Conservation (phyloP, 2,888 invertebrate species). For the Alloscopus bannaensis region DNA sequence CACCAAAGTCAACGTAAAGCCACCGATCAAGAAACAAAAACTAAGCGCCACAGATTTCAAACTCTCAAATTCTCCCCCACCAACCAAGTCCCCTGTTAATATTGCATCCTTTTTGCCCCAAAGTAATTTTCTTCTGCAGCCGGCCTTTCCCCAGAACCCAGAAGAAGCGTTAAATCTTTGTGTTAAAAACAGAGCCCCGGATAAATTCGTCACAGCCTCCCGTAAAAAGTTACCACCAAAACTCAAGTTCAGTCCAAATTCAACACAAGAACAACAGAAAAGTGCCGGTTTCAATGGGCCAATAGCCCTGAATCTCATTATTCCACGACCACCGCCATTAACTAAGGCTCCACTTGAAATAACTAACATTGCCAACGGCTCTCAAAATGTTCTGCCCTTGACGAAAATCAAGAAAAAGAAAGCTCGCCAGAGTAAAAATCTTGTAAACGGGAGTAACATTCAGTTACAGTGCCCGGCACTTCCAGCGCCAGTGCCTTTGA, state of each 20-base stretch:
- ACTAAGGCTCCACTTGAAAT: constrained; percentile 53
- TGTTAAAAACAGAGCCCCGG: constrained; percentile 32
- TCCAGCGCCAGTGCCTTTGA: neutral
- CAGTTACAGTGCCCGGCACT: constrained; percentile 25
- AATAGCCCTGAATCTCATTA: constrained; percentile 52
- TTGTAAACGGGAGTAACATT: too few species aligned
- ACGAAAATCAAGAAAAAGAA: constrained; percentile 34
- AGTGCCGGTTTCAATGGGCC: constrained; percentile 9
- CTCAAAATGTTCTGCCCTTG: constrained; percentile 40
- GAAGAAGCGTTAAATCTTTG: constrained; percentile 59
- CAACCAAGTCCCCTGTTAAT: neutral
- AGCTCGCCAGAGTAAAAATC: constrained; percentile 27
- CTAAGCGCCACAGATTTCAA: neutral
- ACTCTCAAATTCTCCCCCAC: constrained; percentile 5
- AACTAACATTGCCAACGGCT: constrained; percentile 31
- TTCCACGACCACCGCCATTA: constrained; percentile 50
- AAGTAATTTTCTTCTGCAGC: neutral
- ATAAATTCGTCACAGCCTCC: constrained; percentile 9
- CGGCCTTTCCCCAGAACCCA: constrained; percentile 2
- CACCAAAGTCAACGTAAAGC: constrained; percentile 13
- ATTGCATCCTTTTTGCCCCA: neutral
- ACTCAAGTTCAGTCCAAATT: constrained; percentile 19
- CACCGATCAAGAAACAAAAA: constrained; percentile 35
- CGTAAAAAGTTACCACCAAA: constrained; percentile 16
- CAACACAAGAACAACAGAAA: neutral